Evolutionary conservation across 2,113 vertebrate species (phyloP).

Genomic region (Colaptes auratus): DNA sequence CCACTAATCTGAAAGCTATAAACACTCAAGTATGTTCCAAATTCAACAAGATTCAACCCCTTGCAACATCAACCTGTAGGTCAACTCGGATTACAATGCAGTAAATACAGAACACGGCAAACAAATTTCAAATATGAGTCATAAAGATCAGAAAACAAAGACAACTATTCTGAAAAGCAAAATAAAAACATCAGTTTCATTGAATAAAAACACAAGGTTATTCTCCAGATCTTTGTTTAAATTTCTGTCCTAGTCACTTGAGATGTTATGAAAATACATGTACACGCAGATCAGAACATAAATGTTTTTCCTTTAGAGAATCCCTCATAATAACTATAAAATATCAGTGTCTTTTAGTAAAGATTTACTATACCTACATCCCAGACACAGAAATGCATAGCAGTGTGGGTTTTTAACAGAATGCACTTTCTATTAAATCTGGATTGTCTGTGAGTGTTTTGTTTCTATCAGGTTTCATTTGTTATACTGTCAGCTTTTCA

Average conservation of each 20-base stretch:
- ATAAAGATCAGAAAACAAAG: neutral
- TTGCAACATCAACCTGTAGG: neutral
- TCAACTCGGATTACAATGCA: neutral
- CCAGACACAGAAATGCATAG: neutral
- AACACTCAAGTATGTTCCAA: neutral
- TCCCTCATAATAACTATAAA: neutral
- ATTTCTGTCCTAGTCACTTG: neutral
- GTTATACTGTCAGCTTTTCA: constrained; percentile 61
- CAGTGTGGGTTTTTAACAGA: neutral
- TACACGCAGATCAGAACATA: neutral
- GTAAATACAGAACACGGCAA: neutral
- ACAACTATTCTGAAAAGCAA: neutral
- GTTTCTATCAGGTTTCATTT: constrained; percentile 66
- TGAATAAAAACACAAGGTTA: neutral
- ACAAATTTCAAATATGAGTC: neutral
- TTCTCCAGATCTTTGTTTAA: neutral
- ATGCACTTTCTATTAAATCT: constrained; percentile 4
- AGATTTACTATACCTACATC: neutral
- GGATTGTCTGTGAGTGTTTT: constrained; percentile 52
- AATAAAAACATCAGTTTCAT: neutral
- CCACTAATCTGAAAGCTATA: neutral
- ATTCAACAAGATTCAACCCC: neutral
- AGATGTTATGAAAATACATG: neutral
- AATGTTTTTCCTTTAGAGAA: neutral
- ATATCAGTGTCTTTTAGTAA: neutral